A percentile compares a stretch with the other conserved stretches of the same genome.
These are phyloP conservation scores for Drosophila parvula DNA, from an alignment of 1,140 invertebrate genomes.

Conservation along the genomic window DNA sequence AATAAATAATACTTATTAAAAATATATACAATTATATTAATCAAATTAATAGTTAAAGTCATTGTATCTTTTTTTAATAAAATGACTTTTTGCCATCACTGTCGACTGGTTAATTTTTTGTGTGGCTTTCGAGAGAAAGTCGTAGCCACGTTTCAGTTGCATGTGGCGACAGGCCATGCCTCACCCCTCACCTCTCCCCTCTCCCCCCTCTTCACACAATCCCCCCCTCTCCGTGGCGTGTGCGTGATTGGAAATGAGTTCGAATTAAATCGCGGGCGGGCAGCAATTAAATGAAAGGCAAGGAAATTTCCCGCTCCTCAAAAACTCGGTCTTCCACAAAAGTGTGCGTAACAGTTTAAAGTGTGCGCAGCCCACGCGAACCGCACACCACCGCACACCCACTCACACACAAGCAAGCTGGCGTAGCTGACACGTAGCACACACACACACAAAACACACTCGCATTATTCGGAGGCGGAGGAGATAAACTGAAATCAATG, in stretches of 20 bases:
- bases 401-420: not conserved
- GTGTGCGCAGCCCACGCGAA: constrained; percentile 5
- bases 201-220: not conserved
- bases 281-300: constrained; percentile 59
- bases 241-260: constrained; percentile 64
- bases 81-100: not conserved
- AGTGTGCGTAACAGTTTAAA: constrained; percentile 45
- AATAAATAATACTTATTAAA: no score
- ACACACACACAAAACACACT: not conserved
- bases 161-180: constrained; percentile 31
- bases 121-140: not conserved
- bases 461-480: constrained; percentile 6
- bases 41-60: not conserved
- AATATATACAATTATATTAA: not conserved
- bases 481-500: constrained; percentile 62
- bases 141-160: constrained; percentile 35
- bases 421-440: not conserved
- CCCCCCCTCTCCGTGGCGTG: not conserved
- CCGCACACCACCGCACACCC: not conserved
- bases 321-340: constrained; percentile 37
- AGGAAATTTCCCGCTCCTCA: constrained; percentile 39
- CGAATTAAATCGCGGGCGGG: constrained; percentile 56
- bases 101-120: not conserved
- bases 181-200: not conserved
- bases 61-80: not conserved